These are phyloP conservation scores for Periophthalmodon schlosseri DNA, from an alignment of 2,113 vertebrate species.

Conservation along the genomic window DNA sequence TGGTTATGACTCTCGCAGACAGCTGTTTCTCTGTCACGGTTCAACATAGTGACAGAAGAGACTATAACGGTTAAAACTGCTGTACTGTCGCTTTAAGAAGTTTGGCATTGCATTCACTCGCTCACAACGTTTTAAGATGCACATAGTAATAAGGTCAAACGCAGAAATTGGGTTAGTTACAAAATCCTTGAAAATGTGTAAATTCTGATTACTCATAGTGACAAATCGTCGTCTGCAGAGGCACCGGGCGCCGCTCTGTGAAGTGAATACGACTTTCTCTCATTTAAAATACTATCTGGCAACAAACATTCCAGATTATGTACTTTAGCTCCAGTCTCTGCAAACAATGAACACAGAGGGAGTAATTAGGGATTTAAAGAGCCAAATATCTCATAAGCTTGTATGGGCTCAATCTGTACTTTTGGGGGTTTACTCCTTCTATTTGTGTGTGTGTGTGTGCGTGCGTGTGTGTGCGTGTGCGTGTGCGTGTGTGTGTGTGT, in stretches of 20 bases:
- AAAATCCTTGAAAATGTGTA: background rate
- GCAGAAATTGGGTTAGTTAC: background rate
- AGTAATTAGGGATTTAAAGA: conserved; percentile 55
- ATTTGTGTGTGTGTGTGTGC: too few species aligned
- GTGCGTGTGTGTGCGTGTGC: too few species aligned
- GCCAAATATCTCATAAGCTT: conserved; percentile 16
- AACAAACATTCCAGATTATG: conserved; percentile 33
- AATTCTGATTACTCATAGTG: conserved; percentile 21
- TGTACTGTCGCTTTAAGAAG: background rate
- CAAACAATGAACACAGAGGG: conserved; percentile 47
- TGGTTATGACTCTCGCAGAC: too few species aligned
- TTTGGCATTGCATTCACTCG: background rate
- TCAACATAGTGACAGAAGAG: too few species aligned
- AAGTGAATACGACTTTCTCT: conserved; percentile 30
- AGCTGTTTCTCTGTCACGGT: too few species aligned
- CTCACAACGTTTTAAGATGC: background rate
- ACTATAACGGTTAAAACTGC: too few species aligned
- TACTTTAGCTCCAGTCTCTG: conserved; percentile 32
- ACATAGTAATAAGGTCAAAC: background rate
- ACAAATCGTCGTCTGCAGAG: conserved; percentile 20
- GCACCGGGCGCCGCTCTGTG: conserved; percentile 20
- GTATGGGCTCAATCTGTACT: background rate
- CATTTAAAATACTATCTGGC: conserved; percentile 44
- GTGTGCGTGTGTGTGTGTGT: too few species aligned
- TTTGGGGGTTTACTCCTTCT: too few species aligned